A percentile compares a stretch with the other conserved stretches of the same genome.
phyloP scores from a whole-genome alignment of 2,888 invertebrate species.

The Anarsia innoxiella region DNA sequence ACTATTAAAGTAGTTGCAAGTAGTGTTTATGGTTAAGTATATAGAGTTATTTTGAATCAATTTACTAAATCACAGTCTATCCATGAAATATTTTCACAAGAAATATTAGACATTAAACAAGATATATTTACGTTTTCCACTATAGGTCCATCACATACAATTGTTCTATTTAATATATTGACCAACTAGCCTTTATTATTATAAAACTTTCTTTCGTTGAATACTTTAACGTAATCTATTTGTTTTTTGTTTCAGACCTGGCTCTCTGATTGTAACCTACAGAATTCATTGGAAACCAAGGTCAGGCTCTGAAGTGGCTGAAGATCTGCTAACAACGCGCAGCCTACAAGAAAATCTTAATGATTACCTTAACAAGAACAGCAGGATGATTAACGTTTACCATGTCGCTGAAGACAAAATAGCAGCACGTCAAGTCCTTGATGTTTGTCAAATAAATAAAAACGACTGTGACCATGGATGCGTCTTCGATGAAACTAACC shows the following conservation, averaged over 20 bases:
- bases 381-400: constrained; percentile 70
- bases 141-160: too few relatives aligned
- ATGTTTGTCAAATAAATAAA: constrained; percentile 79
- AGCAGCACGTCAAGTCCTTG: constrained; percentile 64
- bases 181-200: too few relatives aligned
- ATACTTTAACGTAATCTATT: too few relatives aligned
- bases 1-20: too few relatives aligned
- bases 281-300: constrained; percentile 79
- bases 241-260: constrained; percentile 74
- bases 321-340: constrained; percentile 67
- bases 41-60: too few relatives aligned
- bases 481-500: constrained; percentile 76
- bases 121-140: too few relatives aligned
- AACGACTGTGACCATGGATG: constrained; percentile 81
- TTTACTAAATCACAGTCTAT: too few relatives aligned
- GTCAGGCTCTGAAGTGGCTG: constrained; percentile 47
- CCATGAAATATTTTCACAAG: too few relatives aligned
- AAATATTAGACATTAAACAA: too few relatives aligned
- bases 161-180: too few relatives aligned
- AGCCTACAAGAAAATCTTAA: constrained; percentile 63
- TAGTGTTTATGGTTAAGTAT: too few relatives aligned
- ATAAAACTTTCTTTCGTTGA: too few relatives aligned
- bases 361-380: constrained; percentile 61
- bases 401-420: constrained; percentile 66
- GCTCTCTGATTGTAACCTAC: constrained; percentile 79